A percentile compares a stretch with the other conserved stretches of the same genome.
Conservation (phyloP, 2,888 invertebrate species). For the Lacanobia wlatinum region DNA sequence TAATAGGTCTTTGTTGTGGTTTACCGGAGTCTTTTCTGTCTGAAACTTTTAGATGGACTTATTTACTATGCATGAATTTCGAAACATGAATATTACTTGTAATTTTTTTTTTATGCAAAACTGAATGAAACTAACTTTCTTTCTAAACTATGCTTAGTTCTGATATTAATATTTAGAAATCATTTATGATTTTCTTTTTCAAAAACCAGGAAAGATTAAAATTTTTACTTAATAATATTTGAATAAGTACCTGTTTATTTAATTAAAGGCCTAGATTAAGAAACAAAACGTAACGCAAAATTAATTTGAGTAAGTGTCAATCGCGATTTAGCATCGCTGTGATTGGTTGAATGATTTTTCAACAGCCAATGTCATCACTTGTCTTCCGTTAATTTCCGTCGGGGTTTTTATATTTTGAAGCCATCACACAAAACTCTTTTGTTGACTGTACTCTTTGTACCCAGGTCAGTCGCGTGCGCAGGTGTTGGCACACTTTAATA, state of each 20-base stretch:
- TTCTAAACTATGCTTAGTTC: background rate
- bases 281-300: too few species aligned
- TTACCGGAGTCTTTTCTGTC: background rate
- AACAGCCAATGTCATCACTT: too few species aligned
- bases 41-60: background rate
- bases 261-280: too few species aligned
- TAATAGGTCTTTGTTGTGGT: background rate
- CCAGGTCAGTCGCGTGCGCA: slow-evolving; percentile 49
- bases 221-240: background rate
- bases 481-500: slow-evolving; percentile 62
- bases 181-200: background rate
- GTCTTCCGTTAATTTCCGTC: too few species aligned
- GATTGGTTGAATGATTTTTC: too few species aligned
- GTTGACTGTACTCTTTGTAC: slow-evolving; percentile 4
- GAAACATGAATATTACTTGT: too few species aligned
- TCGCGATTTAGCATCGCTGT: too few species aligned
- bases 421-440: background rate
- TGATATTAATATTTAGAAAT: background rate
- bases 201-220: background rate
- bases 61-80: background rate
- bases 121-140: background rate
- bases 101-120: background rate
- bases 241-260: background rate
- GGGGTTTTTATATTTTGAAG: too few species aligned
- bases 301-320: too few species aligned